These are phyloP conservation scores for Oophaga pumilio DNA, from an alignment of 2,113 vertebrate genomes.

Conservation along the genomic window DNA sequence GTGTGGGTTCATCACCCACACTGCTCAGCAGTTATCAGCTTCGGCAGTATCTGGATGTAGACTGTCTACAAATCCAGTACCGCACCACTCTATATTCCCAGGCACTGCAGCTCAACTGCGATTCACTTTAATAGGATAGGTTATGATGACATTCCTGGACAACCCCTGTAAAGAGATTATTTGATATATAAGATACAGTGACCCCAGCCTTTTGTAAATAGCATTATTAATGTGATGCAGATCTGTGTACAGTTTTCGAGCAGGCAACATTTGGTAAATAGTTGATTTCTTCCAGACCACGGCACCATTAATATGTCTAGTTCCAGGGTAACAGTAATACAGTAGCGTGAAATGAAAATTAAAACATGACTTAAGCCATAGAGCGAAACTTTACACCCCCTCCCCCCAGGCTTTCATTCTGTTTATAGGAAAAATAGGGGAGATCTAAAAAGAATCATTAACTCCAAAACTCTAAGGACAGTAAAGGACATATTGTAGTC, in stretches of 20 bases:
- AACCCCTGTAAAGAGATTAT: no score
- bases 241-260: not conserved
- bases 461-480: not conserved
- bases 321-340: not conserved
- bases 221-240: not conserved
- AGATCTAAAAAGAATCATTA: not conserved
- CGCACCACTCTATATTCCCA: no score
- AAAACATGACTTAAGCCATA: not conserved
- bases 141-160: no score
- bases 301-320: not conserved
- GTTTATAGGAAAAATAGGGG: not conserved
- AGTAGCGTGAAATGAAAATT: not conserved
- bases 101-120: no score
- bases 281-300: not conserved
- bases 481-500: conserved; percentile 24
- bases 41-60: no score
- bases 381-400: not conserved
- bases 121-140: no score
- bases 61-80: no score
- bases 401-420: not conserved
- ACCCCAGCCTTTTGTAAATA: not conserved
- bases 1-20: no score
- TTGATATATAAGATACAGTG: no score
- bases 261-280: not conserved
- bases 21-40: no score